Base-by-base conservation (phyloP, 2,888 invertebrate genomes). In the Ramazzottius varieornatus region DNA sequence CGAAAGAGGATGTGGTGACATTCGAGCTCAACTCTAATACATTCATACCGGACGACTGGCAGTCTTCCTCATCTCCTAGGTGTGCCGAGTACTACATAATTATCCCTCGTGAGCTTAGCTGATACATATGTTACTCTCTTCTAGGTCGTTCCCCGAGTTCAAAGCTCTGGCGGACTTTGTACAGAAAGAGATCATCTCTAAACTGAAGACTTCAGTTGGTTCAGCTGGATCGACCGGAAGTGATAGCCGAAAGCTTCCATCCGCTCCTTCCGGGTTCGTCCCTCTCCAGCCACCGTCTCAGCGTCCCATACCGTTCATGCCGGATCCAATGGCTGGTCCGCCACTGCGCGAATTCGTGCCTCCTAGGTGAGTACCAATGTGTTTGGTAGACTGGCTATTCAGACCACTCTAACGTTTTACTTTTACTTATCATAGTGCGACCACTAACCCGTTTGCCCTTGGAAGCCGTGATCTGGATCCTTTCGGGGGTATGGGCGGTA, bases 401-500 rank as follows among this genome's bases (percentile, higher is more conserved):
- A n/a, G n/a, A n/a, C n/a, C n/a, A n/a, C n/a, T n/a, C n/a, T n/a
- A n/a, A n/a, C n/a, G n/a, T n/a, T n/a, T n/a, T n/a, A n/a, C n/a
- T n/a, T n/a, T n/a, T n/a, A n/a, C 40, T 40, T 40, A 13, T 40
- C 40, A 40, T 40, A 13, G 8, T 13, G 40, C 40, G 40, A 40
- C 20, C n/a, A n/a, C n/a, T n/a, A 54, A 24, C 24, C 54, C 29
- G 29, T 29, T 29, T 29, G 54, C n/a, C 13, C 29, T 54, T 16
- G 54, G 54, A 16, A 54, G 54, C 29, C 54, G 54, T 29, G 54
- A 54, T 29, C 29, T 54, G 54, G 54, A 54, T 54, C 54, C 54
- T 54, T 54, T 54, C 54, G 4, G 29, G 4, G 54, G 54, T 16
- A 54, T 29, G 20, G 54, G 54, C 16, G 54, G 54, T 8, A 54